Base-by-base conservation (phyloP, 53 echinoderm and acorn worm genomes). In the Crossaster papposus region DNA sequence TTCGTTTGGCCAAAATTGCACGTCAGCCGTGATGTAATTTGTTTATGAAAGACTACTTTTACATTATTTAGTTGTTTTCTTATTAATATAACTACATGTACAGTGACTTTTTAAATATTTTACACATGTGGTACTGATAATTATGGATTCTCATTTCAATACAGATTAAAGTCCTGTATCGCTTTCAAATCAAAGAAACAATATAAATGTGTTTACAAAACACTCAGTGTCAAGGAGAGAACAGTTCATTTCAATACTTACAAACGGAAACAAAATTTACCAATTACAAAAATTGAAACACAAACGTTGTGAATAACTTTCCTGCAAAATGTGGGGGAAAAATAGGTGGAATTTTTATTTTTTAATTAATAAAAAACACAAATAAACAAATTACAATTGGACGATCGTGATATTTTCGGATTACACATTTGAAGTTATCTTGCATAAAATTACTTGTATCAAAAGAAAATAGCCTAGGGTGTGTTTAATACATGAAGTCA, bases 1-100 rank as follows among this genome's bases (percentile, higher is more conserved):
- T 87, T 75, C n/a, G n/a, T n/a, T 62, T 76, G 87, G 87, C 77
- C 87, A 87, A 87, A 87, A 87, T 87, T 87, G 87, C 87, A 87
- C 87, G 44, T 87, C 77, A 87, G 76, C 87, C 87, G 76, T 87
- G 72, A 36, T 87, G 51, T 51, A 51, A 31, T 35, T 72, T 52
- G 51, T 37, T 80, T 55, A 76, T 87, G 87, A 87, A 87, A 87
- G 87, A 87, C 87, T 87, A 87, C 75, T 87, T 77, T 58, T 28
- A 58, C 58, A 54, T 75, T 76, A 77, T 54, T 77, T 73, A 30
- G 29, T 68, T 83, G 70, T 51, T 83, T 28, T 38, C 14, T 74
- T 85, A 73, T 85, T 87, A 22, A 87, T 76, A 87, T 77, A 87
- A 51, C 77, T 87, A 87, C n/a, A n/a, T n/a, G n/a, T n/a, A n/a